Evolutionary conservation across 1,140 invertebrate species (phyloP).

Genomic region (Andrena cerasifolii): DNA sequence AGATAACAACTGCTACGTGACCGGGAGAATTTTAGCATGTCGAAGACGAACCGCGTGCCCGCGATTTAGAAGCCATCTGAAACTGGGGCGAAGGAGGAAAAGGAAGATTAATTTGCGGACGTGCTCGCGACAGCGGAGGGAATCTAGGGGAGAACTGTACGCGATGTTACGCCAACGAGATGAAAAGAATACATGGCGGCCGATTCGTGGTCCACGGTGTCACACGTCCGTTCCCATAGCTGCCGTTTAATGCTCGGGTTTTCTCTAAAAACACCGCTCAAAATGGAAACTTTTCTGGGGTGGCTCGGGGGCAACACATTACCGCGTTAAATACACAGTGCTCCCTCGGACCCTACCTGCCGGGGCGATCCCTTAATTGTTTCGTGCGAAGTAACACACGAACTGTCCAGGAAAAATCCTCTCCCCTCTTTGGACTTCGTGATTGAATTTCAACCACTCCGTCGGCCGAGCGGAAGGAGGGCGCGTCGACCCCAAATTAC

Average conservation of each 20-base stretch:
- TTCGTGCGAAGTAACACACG: neutral
- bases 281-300: constrained; percentile 27
- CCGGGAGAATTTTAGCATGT: neutral
- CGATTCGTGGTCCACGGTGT: neutral
- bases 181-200: constrained; percentile 36
- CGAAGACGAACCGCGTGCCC: too few species aligned
- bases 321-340: constrained; percentile 36
- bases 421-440: constrained; percentile 6
- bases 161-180: neutral
- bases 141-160: too few species aligned
- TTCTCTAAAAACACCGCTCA: constrained; percentile 32
- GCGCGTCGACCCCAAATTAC: constrained; percentile 4
- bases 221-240: neutral
- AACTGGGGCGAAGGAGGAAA: neutral
- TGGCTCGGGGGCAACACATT: constrained; percentile 7
- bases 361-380: neutral
- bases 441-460: constrained; percentile 37
- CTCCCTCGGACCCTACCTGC: neutral
- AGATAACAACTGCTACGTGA: neutral
- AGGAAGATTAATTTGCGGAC: neutral
- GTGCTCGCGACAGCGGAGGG: neutral
- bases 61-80: too few species aligned
- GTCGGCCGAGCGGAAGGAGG: constrained; percentile 15
- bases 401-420: neutral
- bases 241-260: too few species aligned